Conservation (phyloP, 2,113 vertebrate species). For the Eleginops maclovinus region DNA sequence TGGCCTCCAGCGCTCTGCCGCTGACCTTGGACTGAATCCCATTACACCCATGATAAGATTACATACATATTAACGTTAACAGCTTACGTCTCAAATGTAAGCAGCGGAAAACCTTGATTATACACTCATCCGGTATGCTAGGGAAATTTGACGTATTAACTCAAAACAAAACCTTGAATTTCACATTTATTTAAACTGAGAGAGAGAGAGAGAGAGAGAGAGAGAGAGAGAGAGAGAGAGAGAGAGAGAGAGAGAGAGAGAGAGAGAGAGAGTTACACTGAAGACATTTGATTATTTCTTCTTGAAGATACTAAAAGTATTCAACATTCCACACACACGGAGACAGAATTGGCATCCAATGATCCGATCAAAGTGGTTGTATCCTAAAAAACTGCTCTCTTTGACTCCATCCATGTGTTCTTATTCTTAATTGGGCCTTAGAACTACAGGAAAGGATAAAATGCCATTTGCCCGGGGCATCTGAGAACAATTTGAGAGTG, state of each 20-base stretch:
- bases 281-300: slow-evolving; percentile 5
- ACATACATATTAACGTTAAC: slow-evolving; percentile 20
- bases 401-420: slow-evolving; percentile 22
- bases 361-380: slow-evolving; percentile 24
- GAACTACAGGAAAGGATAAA: slow-evolving; percentile 46
- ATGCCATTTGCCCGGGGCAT: slow-evolving; percentile 41
- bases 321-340: slow-evolving; percentile 1
- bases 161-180: neutral
- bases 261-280: too few relatives aligned
- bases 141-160: neutral
- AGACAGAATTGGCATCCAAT: slow-evolving; percentile 9
- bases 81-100: slow-evolving; percentile 19
- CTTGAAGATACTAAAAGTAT: neutral
- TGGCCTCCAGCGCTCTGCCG: neutral
- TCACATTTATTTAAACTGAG: neutral
- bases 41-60: slow-evolving; percentile 31
- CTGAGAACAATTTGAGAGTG: slow-evolving; percentile 50
- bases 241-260: too few relatives aligned
- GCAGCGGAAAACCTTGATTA: neutral
- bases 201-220: too few relatives aligned
- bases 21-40: slow-evolving; percentile 50
- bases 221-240: too few relatives aligned
- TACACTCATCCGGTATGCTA: neutral
- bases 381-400: slow-evolving; percentile 33
- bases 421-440: slow-evolving; percentile 35